Evolutionary conservation across 2,113 vertebrate species (phyloP), one percentile per base, ranked within the genome.

Genomic region (Puma concolor): DNA sequence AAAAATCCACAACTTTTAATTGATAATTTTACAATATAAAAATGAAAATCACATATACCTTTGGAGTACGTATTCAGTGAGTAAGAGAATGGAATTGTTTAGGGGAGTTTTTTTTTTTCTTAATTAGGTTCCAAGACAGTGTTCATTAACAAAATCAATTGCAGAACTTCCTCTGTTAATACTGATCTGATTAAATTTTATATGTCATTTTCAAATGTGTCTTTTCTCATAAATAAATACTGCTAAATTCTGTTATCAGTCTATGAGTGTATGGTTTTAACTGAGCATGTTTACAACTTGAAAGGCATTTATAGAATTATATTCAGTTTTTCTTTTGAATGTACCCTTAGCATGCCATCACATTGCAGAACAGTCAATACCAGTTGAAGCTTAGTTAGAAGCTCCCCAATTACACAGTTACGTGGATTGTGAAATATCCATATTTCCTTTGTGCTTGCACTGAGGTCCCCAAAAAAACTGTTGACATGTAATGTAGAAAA

Each of bases 371-470:
- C 60, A 93, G 15, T 63, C 31, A 63, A 25, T 94, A 95, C 54
- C 52, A 94, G 94, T 66, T 71, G 33, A 80, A 48, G 3, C 29
- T 79, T 86, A 74, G 21, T 25, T 94, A 38, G 67, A 92, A 67
- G 6, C 9, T 52, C 52, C 27, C 92, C 54, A 88, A 74, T 93
- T 95, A 96, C 80, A 94, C 13, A 88, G 63, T 63, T 87, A 96
- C 95, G n/a, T 96, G 88, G 82, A 88, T 88, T 91, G 77, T 41
- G 15, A 97, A 97, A 85, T 85, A 63, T 64, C 25, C 44, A 97
- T 91, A 86, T 81, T 81, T 88, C 38, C 63, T 95, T 79, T 93
- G 9, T 54, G 5, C 69, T 90, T 87, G 19, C 17, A 84, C 38
- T 71, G 16, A 86, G 23, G 10, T 94, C 17, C 87, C 33, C 89